Evolutionary conservation across 2,888 invertebrate genomes (phyloP).

Genomic region (Eupithecia exiguata): DNA sequence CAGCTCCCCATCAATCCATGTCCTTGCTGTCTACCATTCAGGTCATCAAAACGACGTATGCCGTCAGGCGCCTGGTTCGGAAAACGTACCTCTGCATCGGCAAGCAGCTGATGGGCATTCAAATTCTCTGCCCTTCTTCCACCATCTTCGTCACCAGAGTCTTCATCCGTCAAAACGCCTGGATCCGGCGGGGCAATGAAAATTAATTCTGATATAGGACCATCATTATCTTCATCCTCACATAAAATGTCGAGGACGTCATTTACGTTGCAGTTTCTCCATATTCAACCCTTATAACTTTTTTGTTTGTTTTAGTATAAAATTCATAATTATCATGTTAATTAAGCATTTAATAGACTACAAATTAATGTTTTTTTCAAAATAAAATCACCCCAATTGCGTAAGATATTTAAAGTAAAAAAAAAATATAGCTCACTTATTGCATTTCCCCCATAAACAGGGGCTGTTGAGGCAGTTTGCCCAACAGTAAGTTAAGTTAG

Average conservation of each 20-base stretch:
- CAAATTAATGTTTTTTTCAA: too few species aligned
- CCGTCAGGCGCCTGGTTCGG: too few species aligned
- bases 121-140: constrained; percentile 7
- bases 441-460: too few species aligned
- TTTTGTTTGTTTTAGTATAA: too few species aligned
- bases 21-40: neutral
- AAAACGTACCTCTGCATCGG: too few species aligned
- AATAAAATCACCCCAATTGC: too few species aligned
- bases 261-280: neutral
- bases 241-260: neutral
- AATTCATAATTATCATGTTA: neutral
- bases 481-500: too few species aligned
- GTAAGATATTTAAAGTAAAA: too few species aligned
- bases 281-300: too few species aligned
- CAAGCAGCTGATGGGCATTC: constrained; percentile 2
- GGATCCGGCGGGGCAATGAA: constrained; percentile 9
- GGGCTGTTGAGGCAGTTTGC: too few species aligned
- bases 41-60: neutral
- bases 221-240: neutral
- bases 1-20: constrained; percentile 12
- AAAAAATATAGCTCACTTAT: too few species aligned
- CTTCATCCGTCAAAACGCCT: constrained; percentile 13
- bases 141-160: constrained; percentile 10
- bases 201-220: neutral
- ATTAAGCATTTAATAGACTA: too few species aligned